Conservation (phyloP, 2,797 vertebrate species). For the Galago senegalensis region DNA sequence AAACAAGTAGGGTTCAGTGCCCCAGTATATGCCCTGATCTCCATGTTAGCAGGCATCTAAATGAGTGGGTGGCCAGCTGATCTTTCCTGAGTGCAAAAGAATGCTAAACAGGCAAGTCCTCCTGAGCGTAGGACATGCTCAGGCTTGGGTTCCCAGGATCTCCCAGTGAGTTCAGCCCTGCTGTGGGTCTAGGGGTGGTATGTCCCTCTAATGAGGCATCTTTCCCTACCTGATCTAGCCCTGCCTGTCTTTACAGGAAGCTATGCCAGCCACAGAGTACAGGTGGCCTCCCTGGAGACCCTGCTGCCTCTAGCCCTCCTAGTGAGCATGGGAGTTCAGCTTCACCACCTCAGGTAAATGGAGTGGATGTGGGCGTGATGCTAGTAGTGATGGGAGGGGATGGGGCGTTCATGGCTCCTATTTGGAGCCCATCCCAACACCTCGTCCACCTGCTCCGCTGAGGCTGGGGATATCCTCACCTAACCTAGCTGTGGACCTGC, state of each 20-base stretch:
- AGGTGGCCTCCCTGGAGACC: slow-evolving; percentile 89
- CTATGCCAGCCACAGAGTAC: slow-evolving; percentile 92
- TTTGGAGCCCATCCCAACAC: not conserved
- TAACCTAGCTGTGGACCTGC: not conserved
- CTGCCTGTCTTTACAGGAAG: slow-evolving; percentile 90
- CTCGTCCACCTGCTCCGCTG: not conserved
- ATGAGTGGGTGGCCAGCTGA: no score
- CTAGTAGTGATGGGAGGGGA: not conserved
- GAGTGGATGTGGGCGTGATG: rapidly evolving
- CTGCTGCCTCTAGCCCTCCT: slow-evolving; percentile 92
- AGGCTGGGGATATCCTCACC: not conserved
- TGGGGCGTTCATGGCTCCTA: not conserved
- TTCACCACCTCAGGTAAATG: slow-evolving; percentile 92
- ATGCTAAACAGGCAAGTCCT: not conserved
- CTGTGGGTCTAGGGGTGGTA: not conserved
- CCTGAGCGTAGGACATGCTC: not conserved
- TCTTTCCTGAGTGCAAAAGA: not conserved
- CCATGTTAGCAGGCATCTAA: not conserved
- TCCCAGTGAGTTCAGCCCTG: not conserved
- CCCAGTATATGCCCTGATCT: not conserved
- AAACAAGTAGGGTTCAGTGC: not conserved
- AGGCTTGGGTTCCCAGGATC: not conserved
- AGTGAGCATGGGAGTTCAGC: slow-evolving; percentile 90
- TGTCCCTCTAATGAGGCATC: not conserved
- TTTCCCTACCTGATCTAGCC: not conserved